Conservation (phyloP, 2,113 vertebrate species). For the Dipodomys merriami region DNA sequence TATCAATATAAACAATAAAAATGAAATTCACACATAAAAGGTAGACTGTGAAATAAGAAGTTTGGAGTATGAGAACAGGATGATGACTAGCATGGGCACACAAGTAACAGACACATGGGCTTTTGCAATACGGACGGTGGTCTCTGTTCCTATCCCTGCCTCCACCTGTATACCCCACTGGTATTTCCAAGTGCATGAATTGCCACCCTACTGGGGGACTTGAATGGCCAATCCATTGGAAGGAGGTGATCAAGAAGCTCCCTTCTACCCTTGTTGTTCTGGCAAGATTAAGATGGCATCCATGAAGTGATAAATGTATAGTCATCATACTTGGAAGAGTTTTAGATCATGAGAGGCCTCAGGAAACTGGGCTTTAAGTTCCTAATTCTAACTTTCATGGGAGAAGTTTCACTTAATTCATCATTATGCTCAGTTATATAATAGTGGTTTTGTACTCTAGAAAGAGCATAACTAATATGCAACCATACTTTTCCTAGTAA, state of each 20-base stretch:
- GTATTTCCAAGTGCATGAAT: not conserved
- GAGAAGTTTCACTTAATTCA: not conserved
- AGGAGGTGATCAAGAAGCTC: not conserved
- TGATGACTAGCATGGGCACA: not conserved
- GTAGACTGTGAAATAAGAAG: not conserved
- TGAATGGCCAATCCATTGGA: not conserved
- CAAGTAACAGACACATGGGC: not conserved
- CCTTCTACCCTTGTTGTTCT: not conserved
- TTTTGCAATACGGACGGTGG: accelerated
- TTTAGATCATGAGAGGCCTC: not conserved
- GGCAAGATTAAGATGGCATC: not conserved
- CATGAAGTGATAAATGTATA: not conserved
- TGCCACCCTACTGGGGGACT: not conserved
- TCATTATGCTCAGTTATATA: not conserved
- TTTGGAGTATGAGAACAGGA: not conserved
- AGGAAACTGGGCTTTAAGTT: not conserved
- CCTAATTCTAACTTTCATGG: not conserved
- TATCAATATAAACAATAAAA: slow-evolving; percentile 14
- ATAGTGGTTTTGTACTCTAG: not conserved
- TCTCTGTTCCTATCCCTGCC: accelerated
- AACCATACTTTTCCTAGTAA: not conserved
- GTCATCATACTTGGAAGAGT: not conserved
- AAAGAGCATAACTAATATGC: not conserved
- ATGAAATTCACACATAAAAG: slow-evolving; percentile 36
- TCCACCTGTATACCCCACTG: too few species aligned